These are phyloP conservation scores for Sialia sialis DNA, from an alignment of 2,113 vertebrate genomes.

Conservation along the genomic window DNA sequence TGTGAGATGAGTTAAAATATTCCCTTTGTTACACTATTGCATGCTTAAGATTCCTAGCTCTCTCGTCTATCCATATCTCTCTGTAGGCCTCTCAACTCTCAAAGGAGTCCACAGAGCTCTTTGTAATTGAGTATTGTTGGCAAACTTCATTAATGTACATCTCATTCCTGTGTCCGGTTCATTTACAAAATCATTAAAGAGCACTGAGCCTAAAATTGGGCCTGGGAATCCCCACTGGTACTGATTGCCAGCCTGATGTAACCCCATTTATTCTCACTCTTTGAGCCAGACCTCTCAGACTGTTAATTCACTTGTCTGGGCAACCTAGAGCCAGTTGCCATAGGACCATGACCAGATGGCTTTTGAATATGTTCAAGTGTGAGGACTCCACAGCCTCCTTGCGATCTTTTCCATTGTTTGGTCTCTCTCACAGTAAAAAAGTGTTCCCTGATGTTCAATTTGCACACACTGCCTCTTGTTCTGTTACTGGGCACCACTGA, in stretches of 20 bases:
- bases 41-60: not conserved
- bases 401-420: not conserved
- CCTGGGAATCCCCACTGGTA: not conserved
- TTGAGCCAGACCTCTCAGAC: not conserved
- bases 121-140: not conserved
- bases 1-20: not conserved
- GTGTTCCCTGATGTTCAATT: not conserved
- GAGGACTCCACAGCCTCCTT: not conserved
- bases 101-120: not conserved
- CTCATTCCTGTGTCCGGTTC: not conserved
- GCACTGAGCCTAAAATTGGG: not conserved
- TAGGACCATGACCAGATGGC: not conserved
- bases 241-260: not conserved
- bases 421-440: not conserved
- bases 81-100: not conserved
- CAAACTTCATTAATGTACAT: not conserved
- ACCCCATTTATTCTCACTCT: not conserved
- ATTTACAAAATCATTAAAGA: not conserved
- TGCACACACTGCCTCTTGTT: not conserved
- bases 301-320: not conserved
- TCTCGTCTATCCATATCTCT: not conserved
- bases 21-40: not conserved
- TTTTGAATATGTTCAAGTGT: not conserved
- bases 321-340: not conserved
- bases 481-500: not conserved